A percentile compares a stretch with the other conserved stretches of the same genome.
phyloP scores from a whole-genome alignment of 1,140 invertebrate genomes.

The Armadillidium nasatum region DNA sequence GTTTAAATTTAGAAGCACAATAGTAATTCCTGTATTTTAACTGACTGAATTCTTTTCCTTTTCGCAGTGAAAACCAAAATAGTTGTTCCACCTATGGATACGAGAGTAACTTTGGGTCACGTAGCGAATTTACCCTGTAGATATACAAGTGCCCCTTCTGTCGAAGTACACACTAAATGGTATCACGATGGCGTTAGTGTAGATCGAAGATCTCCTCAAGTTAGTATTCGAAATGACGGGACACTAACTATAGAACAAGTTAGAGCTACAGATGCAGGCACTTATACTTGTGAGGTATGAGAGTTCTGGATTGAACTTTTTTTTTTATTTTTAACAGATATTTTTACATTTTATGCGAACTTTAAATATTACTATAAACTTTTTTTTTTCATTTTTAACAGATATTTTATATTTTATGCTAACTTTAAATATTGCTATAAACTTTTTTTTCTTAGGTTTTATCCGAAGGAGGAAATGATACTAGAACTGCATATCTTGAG shows the following conservation, averaged over 20 bases:
- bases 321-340: background rate
- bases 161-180: constrained; percentile 88
- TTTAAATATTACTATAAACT: background rate
- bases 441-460: constrained; percentile 56
- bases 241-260: constrained; percentile 53
- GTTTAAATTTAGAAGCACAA: too few relatives aligned
- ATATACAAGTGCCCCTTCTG: constrained; percentile 82
- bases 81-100: constrained; percentile 82
- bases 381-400: background rate
- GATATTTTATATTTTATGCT: background rate
- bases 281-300: constrained; percentile 49
- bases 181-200: constrained; percentile 65
- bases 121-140: constrained; percentile 87
- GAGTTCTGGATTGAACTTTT: too few relatives aligned
- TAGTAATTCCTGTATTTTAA: too few relatives aligned
- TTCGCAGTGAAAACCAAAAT: constrained; percentile 81
- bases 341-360: background rate
- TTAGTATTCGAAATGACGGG: constrained; percentile 50
- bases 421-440: background rate
- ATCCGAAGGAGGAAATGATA: constrained; percentile 88
- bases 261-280: constrained; percentile 54
- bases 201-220: constrained; percentile 39
- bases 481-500: constrained; percentile 71
- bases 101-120: constrained; percentile 78
- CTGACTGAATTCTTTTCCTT: constrained; percentile 33